phyloP scores from a whole-genome alignment of 2,888 invertebrate genomes.

The Lepetodrilus schrolli region DNA sequence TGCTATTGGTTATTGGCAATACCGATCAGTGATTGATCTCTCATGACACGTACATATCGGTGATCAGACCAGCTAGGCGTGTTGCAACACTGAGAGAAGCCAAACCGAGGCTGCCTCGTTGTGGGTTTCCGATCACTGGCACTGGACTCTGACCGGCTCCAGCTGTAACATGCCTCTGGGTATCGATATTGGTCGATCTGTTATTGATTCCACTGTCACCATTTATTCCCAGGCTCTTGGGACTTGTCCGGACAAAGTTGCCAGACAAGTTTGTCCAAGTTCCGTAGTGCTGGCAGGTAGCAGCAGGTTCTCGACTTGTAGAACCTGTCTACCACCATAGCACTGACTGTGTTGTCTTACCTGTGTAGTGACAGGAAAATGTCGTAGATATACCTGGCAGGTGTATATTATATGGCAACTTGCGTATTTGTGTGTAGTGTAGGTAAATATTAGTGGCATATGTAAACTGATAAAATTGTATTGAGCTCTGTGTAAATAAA shows the following conservation, averaged over 20 bases:
- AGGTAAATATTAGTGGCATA: no score
- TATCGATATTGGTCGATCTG: constrained; percentile 17
- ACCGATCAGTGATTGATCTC: constrained; percentile 30
- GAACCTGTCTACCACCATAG: background rate
- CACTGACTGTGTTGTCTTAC: background rate
- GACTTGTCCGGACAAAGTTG: constrained; percentile 15
- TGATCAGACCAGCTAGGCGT: constrained; percentile 11
- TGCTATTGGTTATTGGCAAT: constrained; percentile 11
- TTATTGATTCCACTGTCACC: constrained; percentile 5
- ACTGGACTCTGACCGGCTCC: background rate
- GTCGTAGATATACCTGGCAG: background rate
- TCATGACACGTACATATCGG: constrained; percentile 24
- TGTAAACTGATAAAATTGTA: no score
- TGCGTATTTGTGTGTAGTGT: no score
- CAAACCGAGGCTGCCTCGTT: constrained; percentile 2
- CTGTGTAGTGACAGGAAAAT: no score
- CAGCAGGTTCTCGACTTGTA: background rate
- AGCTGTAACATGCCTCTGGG: background rate
- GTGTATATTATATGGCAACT: background rate
- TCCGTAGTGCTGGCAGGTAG: background rate
- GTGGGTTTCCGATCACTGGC: background rate
- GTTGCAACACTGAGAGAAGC: background rate
- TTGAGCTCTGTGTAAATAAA: no score
- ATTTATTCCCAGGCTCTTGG: background rate
- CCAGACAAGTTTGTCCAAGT: background rate